phyloP scores from a whole-genome alignment of 2,888 invertebrate genomes.

The Anagyrus pseudococci region DNA sequence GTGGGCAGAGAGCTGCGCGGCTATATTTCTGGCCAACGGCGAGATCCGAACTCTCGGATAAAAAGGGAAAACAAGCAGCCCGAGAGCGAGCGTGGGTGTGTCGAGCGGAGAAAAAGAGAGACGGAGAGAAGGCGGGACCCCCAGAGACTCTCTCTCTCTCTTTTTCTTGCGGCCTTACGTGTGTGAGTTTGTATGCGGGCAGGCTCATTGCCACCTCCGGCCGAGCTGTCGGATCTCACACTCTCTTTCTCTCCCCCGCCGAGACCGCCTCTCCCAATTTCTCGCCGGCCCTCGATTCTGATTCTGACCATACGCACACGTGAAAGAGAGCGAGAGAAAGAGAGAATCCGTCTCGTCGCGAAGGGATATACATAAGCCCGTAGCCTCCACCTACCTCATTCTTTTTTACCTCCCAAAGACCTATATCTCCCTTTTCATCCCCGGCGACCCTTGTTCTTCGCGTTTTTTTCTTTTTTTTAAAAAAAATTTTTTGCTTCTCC shows the following conservation, averaged over 20 bases:
- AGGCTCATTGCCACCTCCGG: slow-evolving; percentile 58
- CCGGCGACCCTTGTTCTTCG: too few species aligned
- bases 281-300: neutral
- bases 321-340: too few species aligned
- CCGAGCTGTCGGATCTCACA: slow-evolving; percentile 58
- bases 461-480: too few species aligned
- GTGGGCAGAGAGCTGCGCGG: neutral
- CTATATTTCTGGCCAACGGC: too few species aligned
- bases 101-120: too few species aligned
- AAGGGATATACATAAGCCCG: neutral
- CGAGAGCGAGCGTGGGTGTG: slow-evolving; percentile 54
- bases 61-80: slow-evolving; percentile 43
- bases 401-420: neutral
- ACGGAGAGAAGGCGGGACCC: too few species aligned
- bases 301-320: slow-evolving; percentile 4
- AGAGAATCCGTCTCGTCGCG: neutral
- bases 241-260: slow-evolving; percentile 38
- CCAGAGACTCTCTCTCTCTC: too few species aligned
- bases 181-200: slow-evolving; percentile 50
- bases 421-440: too few species aligned
- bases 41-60: neutral
- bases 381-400: slow-evolving; percentile 5
- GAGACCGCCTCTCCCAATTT: neutral
- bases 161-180: too few species aligned
- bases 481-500: too few species aligned